Base-by-base conservation (phyloP, 2,888 invertebrate species). In the Hylaea fasciaria region DNA sequence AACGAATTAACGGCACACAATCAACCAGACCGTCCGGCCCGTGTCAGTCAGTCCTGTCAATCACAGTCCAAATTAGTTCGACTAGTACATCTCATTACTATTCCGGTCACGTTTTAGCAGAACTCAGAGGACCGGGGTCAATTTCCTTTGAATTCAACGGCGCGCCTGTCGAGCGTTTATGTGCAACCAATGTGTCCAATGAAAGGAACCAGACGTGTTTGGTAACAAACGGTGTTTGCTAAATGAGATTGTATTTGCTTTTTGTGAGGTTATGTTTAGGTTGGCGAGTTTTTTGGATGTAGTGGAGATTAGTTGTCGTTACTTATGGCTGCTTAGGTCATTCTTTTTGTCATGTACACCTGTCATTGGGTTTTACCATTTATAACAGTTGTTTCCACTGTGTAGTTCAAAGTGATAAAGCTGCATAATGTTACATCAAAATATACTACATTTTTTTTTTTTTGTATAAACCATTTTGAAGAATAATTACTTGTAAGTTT, bases 121-220 rank as follows among this genome's bases (percentile, higher is more conserved):
- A 63, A 68, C 68, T 70, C 70, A 63, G 53, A 71, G 73, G 70
- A 78, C 74, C 69, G 71, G 75, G 85, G 80, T 85, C 86, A 84
- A 86, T 86, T 86, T 85, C 86, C 84, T 82, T 74, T 76, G 55
- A 69, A 72, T 65, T 64, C 65, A 67, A 66, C 61, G 65, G 65
- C 63, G 63, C 51, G 44, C 66, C 65, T 66, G 71, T 61, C 68
- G 64, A 66, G 56, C 54, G 47, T 65, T 72, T 70, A 73, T 72
- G 63, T 64, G 64, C 64, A 53, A 55, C 49, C 62, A 62, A 69
- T 64, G 52, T 65, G 65, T 64, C 60, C 49, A 58, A 62, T 60
- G 56, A 62, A 52, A 57, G 63, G 58, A 61, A 46, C 50, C 49
- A 62, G 56, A 28, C 58, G 29, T 49, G 46, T 46, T 58, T 49